Base-by-base conservation (phyloP, 2,888 invertebrate genomes). In the Diarsia rubi region DNA sequence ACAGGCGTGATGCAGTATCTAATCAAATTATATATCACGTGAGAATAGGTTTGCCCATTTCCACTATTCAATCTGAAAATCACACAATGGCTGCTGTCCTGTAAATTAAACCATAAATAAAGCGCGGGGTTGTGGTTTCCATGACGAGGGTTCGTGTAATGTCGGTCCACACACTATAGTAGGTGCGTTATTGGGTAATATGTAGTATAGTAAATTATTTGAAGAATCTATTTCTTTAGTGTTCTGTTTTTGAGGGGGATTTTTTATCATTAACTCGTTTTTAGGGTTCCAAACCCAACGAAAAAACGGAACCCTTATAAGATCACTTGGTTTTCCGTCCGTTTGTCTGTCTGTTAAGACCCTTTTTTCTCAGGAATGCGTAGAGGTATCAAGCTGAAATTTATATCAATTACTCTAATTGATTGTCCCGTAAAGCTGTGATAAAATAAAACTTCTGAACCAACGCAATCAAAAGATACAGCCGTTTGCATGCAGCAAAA, bases 1-100 rank as follows among this genome's bases (percentile, higher is more conserved):
- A 37, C 37, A 0, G 37, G 8, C 37, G 37, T 37, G 37, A 37
- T 37, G 8, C 52, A n/a, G n/a, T 52, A 52, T 52, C n/a, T n/a
- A 52, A n/a, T 52, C 19, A 11, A 52, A 52, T 52, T n/a, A 47
- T 12, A 52, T n/a, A 52, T 52, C 52, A 52, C 12, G 52, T 52
- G 3, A n/a, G 12, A n/a, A n/a, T n/a, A 49, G n/a, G 12, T 12
- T n/a, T n/a, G 12, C n/a, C 8, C n/a, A 52, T 52, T 52, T n/a
- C 52, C 52, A 52, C 52, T 52, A 52, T 52, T n/a, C 52, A 52
- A 52, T n/a, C 52, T 52, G 52, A 52, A 12, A 52, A 52, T n/a
- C n/a, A 52, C 52, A n/a, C 52, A 52, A 52, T 52, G 52, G 52
- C n/a, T 12, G 4, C n/a, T n/a, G n/a, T 52, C 52, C 52, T 11